Percentiles rank a stretch among this genome's conserved stretches.
phyloP scores from a whole-genome alignment of 2,113 vertebrate genomes.

The Engraulis encrasicolus region DNA sequence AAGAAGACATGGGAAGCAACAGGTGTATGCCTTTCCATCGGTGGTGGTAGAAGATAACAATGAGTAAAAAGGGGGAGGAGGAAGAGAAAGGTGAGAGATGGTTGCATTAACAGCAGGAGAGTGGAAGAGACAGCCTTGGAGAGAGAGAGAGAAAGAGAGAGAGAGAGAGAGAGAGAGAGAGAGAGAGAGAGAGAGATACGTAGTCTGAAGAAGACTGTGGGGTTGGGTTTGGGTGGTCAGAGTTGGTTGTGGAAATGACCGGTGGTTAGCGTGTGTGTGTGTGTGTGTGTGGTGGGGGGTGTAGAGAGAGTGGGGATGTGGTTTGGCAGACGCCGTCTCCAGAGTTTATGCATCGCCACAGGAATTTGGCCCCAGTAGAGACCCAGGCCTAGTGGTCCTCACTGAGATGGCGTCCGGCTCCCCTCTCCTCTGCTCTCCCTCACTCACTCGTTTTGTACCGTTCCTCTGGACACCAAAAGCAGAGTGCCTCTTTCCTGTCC shows the following conservation, averaged over 20 bases:
- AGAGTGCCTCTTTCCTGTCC: neutral
- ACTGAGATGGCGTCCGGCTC: neutral
- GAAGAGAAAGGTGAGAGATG: neutral
- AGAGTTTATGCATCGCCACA: constrained; percentile 9
- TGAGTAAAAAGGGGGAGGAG: neutral
- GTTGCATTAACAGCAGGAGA: neutral
- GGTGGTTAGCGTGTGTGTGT: no score
- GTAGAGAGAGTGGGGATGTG: neutral
- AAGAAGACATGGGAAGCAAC: neutral
- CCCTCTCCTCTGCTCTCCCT: neutral
- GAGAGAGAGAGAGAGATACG: neutral
- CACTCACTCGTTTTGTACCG: neutral
- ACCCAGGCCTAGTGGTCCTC: neutral
- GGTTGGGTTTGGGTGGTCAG: neutral
- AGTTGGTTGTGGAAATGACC: neutral
- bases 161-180: neutral
- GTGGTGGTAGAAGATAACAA: neutral
- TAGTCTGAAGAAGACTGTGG: neutral
- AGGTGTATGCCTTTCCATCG: neutral
- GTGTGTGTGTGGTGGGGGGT: no score
- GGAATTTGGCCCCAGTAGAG: neutral
- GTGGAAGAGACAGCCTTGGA: neutral
- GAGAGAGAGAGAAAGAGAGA: no score
- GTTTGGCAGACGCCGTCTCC: constrained; percentile 6
- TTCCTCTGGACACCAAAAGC: neutral